Base-by-base conservation (phyloP, 1,140 invertebrate genomes). In the Leptinotarsa defecta region DNA sequence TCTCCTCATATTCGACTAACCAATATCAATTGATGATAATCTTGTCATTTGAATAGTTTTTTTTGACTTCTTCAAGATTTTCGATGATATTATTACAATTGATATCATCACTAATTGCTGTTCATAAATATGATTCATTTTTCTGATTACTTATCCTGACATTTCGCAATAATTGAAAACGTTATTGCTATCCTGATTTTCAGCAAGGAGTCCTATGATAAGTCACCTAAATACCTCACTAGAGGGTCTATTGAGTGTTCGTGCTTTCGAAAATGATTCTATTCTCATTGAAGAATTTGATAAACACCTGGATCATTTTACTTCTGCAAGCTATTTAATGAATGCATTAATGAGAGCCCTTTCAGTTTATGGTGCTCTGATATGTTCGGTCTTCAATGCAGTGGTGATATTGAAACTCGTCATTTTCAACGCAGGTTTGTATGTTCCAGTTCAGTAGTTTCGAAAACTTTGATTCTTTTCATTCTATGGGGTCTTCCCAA, bases 191-290 rank as follows among this genome's bases (percentile, higher is more conserved):
- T 43, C 34, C 34, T 43, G 1, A 43, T 2, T 81, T 77, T 24
- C 22, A 93, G 92, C 91, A 73, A 89, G 91, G 61, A 92, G 91
- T 86, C 95, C 95, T 0, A 91, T 97, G 22, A 95, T 94, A 86
- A 92, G 93, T 11, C 95, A 98, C 83, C 87, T 98, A 68, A 95
- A 93, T 84, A 92, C 95, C 27, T 93, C 95, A 0, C 86, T 98
- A 1, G 93, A 95, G 85, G 96, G 96, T 6, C 87, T 98, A 43
- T 89, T 93, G 1, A 97, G 96, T 0, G 96, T 98, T 71, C 87
- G 96, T 74, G 95, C 96, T 0, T 96, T 94, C 79, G 88, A 89
- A 48, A 92, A 92, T 1, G 90, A 96, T 84, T 87, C 91, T 77
- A 91, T 92, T 73, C 89, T 97, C 5, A 92, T 93, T 78, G 85